These are phyloP conservation scores for Netelia melanura DNA, from an alignment of 2,888 invertebrate genomes.

Conservation along the genomic window DNA sequence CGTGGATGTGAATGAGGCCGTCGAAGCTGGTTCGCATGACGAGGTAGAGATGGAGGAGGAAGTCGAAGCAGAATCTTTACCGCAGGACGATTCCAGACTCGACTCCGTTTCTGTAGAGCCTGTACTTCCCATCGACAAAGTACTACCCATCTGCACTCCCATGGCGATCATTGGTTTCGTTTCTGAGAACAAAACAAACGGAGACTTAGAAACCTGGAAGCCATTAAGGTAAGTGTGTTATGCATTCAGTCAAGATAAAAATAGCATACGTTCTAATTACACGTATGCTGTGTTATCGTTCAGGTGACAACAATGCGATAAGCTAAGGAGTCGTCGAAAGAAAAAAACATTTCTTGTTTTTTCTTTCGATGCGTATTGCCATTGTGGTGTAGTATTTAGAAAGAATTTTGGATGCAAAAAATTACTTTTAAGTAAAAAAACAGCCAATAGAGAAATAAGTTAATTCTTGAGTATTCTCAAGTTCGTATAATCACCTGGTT, in stretches of 20 bases:
- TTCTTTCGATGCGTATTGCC: background rate
- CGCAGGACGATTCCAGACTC: conserved; percentile 82
- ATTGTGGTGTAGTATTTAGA: background rate
- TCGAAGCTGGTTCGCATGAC: conserved; percentile 81
- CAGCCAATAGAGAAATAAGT: background rate
- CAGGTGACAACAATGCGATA: conserved; percentile 28
- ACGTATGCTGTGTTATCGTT: conserved; percentile 13
- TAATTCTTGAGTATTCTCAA: background rate
- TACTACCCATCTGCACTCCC: conserved; percentile 84
- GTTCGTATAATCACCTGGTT: conserved; percentile 76
- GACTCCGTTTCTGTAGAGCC: conserved; percentile 84
- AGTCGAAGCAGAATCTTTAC: conserved; percentile 82
- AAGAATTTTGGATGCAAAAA: background rate
- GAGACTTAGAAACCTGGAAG: background rate
- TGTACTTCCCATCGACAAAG: conserved; percentile 83
- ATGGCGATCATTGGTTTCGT: conserved; percentile 83
- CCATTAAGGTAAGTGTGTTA: background rate
- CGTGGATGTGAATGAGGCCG: conserved; percentile 74
- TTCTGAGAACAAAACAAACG: conserved; percentile 69
- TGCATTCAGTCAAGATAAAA: background rate
- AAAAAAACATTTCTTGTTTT: background rate
- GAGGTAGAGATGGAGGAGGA: conserved; percentile 82
- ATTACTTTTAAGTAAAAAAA: conserved; percentile 16
- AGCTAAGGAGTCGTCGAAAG: background rate
- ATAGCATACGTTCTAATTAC: conserved; percentile 24